Evolutionary conservation across 2,888 invertebrate genomes (phyloP).

Genomic region (Amphipoea oculea): DNA sequence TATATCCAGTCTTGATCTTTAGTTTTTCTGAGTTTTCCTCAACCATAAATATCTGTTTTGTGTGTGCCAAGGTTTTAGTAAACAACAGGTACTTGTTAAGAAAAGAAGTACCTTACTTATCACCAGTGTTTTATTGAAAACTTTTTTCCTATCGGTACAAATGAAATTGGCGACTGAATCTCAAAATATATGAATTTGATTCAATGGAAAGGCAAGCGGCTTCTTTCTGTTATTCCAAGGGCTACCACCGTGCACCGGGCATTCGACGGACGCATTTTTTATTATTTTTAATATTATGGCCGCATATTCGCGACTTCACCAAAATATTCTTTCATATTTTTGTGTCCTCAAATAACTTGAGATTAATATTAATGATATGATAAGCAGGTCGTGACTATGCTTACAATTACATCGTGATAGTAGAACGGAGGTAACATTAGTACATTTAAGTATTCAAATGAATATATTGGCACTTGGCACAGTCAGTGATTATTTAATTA

Average conservation of each 20-base stretch:
- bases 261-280: conserved; percentile 80
- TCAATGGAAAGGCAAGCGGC: conserved; percentile 91
- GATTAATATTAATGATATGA: conserved; percentile 60
- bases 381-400: conserved; percentile 42
- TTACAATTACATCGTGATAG: conserved; percentile 45
- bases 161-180: conserved; percentile 91
- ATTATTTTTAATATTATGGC: conserved; percentile 85
- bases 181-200: conserved; percentile 91
- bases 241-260: conserved; percentile 85
- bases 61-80: not conserved
- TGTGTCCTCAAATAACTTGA: conserved; percentile 44
- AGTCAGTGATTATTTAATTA: conserved; percentile 50
- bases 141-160: conserved; percentile 82
- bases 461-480: conserved; percentile 57
- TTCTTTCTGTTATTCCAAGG: conserved; percentile 88
- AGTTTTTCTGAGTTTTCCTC: conserved; percentile 6
- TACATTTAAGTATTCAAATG: conserved; percentile 56
- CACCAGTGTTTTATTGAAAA: conserved; percentile 36
- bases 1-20: not conserved
- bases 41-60: not conserved
- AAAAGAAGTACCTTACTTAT: too few species aligned
- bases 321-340: conserved; percentile 82
- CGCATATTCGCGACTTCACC: conserved; percentile 78
- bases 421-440: conserved; percentile 29
- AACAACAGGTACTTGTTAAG: not conserved